Evolutionary conservation across 2,888 invertebrate genomes (phyloP).

Genomic region (Lasioglossum morio): DNA sequence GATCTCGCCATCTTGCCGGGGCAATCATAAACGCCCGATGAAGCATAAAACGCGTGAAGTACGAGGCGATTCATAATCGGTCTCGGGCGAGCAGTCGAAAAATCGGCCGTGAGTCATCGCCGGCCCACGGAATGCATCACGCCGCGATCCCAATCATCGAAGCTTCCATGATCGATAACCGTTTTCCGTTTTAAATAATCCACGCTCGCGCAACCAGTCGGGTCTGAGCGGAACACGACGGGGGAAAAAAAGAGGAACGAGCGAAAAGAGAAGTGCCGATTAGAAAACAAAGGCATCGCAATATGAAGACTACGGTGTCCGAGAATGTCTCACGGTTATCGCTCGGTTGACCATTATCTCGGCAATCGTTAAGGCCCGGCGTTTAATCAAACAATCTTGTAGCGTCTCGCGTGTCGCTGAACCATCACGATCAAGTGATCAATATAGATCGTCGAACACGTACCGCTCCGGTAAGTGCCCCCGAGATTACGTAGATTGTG

Average conservation of each 20-base stretch:
- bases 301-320: neutral
- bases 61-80: constrained; percentile 5
- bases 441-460: constrained; percentile 51
- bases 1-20: neutral
- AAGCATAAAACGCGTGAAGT: constrained; percentile 8
- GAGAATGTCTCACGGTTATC: neutral
- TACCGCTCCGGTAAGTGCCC: constrained; percentile 21
- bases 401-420: constrained; percentile 36
- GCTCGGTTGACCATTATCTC: constrained; percentile 18
- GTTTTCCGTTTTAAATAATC: constrained; percentile 2
- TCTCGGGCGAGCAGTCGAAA: neutral
- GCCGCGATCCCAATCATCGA: neutral
- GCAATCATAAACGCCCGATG: neutral
- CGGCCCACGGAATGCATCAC: neutral
- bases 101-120: neutral
- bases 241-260: no score
- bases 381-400: constrained; percentile 41
- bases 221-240: neutral
- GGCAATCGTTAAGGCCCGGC: constrained; percentile 14
- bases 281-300: neutral
- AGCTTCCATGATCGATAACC: neutral
- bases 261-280: neutral
- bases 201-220: neutral
- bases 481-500: constrained; percentile 36
- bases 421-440: constrained; percentile 48